These are phyloP conservation scores for Encarsia formosa DNA, from an alignment of 2,888 invertebrate genomes.

Conservation along the genomic window DNA sequence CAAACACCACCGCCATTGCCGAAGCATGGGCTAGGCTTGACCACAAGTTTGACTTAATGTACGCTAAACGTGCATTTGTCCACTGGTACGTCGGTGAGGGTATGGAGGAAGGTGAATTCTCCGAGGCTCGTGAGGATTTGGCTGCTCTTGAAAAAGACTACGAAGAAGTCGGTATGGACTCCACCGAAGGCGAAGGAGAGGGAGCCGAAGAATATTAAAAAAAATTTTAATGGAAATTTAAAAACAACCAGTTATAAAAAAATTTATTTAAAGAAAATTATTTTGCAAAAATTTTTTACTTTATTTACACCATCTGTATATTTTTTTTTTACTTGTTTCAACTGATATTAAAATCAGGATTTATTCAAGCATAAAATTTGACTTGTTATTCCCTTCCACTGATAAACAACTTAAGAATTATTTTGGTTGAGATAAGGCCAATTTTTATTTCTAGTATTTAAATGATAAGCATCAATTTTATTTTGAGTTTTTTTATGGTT, in stretches of 20 bases:
- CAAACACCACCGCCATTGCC: conserved; percentile 65
- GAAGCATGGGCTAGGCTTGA: conserved; percentile 67
- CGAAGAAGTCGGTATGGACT: conserved; percentile 67
- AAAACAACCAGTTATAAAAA: conserved; percentile 8
- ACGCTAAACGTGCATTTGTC: conserved; percentile 66
- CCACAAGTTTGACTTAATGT: conserved; percentile 68
- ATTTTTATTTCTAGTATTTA: too few relatives aligned
- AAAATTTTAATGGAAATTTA: conserved; percentile 2
- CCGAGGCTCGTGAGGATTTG: conserved; percentile 75
- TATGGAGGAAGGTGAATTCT: conserved; percentile 81
- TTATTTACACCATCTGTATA: conserved; percentile 24
- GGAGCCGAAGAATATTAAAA: conserved; percentile 40
- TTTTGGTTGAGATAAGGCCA: too few relatives aligned
- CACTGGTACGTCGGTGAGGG: conserved; percentile 80
- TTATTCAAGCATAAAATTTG: conserved; percentile 12
- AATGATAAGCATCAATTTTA: too few relatives aligned
- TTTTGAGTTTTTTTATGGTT: too few relatives aligned
- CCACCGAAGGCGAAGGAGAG: conserved; percentile 51
- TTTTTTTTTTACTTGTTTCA: conserved; percentile 22
- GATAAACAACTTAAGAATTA: too few relatives aligned
- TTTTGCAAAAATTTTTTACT: conserved; percentile 28
- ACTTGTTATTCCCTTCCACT: too few relatives aligned
- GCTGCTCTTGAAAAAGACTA: conserved; percentile 68
- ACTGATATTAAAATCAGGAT: conserved; percentile 19
- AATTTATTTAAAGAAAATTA: conserved; percentile 16